Evolutionary conservation across 2,113 vertebrate species (phyloP), one percentile per base, ranked within the genome.

Genomic region (Heterochromis multidens): DNA sequence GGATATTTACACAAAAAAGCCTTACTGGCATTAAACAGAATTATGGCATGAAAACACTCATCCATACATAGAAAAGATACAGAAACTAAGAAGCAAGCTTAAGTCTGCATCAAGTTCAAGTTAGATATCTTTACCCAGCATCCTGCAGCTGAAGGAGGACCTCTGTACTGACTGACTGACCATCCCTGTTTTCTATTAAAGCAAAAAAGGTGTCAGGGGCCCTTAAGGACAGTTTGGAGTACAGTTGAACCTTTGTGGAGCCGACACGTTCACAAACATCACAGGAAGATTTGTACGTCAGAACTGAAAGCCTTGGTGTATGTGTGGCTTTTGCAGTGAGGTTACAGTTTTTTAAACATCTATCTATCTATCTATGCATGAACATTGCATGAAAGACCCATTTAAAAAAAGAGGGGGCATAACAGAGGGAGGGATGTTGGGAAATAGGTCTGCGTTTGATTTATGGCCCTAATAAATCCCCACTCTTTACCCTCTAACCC

Each of bases 391-490:
- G 23, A 54, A 56, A 62, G 54, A 78, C 74, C 25, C 35, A 60
- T 81, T 91, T 37, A 52, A 79, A 60, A 84, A 84, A 67, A 61
- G 80, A 79, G 86, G 72, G 7, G 57, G 21, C 17, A 19, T 27
- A 60, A 63, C 31, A 72, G 62, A 56, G 67, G 74, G 72, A 80
- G 59, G n/a, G 46, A 61, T 35, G 58, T 58, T 77, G 77, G 83
- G 86, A 81, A 84, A 77, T 87, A 83, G 29, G 89, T 92, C 92
- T 94, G 87, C 89, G 63, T 94, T 85, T 93, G 94, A 95, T 96
- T 96, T 96, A 96, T 86, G 91, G 87, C 61, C 52, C 93, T 83
- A 95, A 95, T 96, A 96, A 96, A 96, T 96, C 93, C 90, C 93
- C 63, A 83, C 94, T 95, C 94, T 95, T 96, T 95, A 95, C 89